phyloP scores from a whole-genome alignment of 2,797 vertebrate species.

The Crenichthys baileyi region DNA sequence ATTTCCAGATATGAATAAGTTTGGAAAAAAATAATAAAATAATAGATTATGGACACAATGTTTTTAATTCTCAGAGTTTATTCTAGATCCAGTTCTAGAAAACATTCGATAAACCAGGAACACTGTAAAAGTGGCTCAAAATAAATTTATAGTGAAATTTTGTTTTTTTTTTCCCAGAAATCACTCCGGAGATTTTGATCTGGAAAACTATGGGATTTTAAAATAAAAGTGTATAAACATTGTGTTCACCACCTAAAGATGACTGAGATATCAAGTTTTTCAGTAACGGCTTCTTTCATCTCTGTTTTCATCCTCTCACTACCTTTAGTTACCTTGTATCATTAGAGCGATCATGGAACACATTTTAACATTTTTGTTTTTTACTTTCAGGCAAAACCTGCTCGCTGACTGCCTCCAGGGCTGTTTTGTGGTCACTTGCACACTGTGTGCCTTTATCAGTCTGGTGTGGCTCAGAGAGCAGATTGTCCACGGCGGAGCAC shows the following conservation, averaged over 20 bases:
- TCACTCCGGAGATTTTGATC: too few species aligned
- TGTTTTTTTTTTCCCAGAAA: not conserved
- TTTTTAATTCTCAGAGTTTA: not conserved
- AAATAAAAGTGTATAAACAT: not conserved
- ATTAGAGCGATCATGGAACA: not conserved
- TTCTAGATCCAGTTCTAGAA: not conserved
- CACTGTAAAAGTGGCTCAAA: too few species aligned
- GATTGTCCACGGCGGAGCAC: slow-evolving; percentile 95
- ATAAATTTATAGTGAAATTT: not conserved
- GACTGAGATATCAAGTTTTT: too few species aligned
- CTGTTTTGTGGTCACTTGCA: slow-evolving; percentile 97
- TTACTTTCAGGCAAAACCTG: slow-evolving; percentile 89
- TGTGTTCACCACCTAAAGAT: too few species aligned
- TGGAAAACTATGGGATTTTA: not conserved
- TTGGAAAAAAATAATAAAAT: not conserved
- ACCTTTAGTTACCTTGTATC: not conserved
- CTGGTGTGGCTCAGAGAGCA: slow-evolving; percentile 98
- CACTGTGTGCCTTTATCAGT: slow-evolving; percentile 96
- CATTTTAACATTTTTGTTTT: not conserved
- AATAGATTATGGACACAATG: not conserved
- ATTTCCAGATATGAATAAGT: not conserved
- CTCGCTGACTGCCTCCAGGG: slow-evolving; percentile 96
- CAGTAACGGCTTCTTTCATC: not conserved
- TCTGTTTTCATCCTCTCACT: not conserved
- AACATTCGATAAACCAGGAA: too few species aligned